A percentile compares a stretch with the other conserved stretches of the same genome.
Conservation (phyloP, 2,113 vertebrate species). For the Pteruthius melanotis region DNA sequence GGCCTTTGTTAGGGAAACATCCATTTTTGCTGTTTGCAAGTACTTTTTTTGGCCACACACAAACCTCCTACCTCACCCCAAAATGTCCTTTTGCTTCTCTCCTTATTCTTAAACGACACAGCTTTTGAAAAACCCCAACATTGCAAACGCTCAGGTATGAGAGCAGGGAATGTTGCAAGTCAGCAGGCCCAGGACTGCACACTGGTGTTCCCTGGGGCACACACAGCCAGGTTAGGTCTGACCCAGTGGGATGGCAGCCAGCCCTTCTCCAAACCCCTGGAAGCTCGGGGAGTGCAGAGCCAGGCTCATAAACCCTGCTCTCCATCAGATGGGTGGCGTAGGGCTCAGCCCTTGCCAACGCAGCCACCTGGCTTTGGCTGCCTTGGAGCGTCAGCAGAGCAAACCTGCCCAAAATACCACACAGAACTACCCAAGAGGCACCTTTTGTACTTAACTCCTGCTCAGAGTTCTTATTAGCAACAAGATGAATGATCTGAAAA, state of each 20-base stretch:
- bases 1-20: constrained; percentile 50
- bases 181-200: background rate
- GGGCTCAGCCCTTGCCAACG: background rate
- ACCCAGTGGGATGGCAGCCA: constrained; percentile 26
- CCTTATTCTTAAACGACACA: background rate
- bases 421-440: background rate
- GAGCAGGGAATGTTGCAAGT: background rate
- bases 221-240: background rate
- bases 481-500: background rate
- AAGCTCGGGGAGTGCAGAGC: background rate
- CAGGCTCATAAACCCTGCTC: background rate
- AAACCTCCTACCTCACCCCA: background rate
- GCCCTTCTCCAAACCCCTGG: background rate
- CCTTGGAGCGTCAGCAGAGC: background rate
- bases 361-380: constrained; percentile 19
- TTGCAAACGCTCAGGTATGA: background rate
- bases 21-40: constrained; percentile 23
- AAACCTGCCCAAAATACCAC: background rate
- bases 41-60: background rate
- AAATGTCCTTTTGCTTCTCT: background rate
- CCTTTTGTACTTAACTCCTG: background rate
- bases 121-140: background rate
- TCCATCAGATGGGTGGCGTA: background rate
- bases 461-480: background rate
- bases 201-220: background rate